Conservation (phyloP, 2,888 invertebrate species). For the Ectobius pallidus region DNA sequence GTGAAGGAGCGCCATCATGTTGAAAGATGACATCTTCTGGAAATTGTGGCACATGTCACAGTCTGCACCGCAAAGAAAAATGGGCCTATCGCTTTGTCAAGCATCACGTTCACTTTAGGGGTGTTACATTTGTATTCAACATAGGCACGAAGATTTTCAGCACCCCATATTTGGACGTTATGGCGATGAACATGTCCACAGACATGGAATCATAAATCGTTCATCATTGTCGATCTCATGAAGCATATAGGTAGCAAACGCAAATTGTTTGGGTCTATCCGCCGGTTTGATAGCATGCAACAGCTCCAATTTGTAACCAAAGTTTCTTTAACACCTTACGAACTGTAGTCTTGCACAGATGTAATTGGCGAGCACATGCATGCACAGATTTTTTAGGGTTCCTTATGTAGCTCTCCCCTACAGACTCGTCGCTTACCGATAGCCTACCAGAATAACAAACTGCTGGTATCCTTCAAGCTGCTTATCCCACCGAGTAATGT, state of each 20-base stretch:
- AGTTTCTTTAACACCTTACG: neutral
- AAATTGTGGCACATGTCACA: conserved; percentile 14
- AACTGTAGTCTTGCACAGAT: no score
- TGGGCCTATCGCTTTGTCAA: neutral
- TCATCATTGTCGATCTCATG: neutral
- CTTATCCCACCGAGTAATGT: no score
- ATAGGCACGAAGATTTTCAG: neutral
- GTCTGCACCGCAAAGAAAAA: neutral
- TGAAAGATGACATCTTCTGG: neutral
- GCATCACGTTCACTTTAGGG: conserved; percentile 3
- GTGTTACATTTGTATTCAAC: conserved; percentile 5
- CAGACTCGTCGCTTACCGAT: no score
- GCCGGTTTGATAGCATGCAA: neutral
- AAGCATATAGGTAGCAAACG: neutral
- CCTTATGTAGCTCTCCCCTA: no score
- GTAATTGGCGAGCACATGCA: neutral
- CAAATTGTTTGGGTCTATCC: neutral
- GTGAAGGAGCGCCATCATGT: no score
- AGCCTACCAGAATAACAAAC: no score
- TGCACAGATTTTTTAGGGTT: no score
- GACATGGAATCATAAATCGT: neutral
- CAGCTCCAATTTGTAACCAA: neutral
- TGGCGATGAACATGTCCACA: conserved; percentile 25
- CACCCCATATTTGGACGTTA: neutral
- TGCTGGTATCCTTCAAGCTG: no score